Conservation (phyloP, 1,140 invertebrate genomes). For the Maconellicoccus hirsutus region DNA sequence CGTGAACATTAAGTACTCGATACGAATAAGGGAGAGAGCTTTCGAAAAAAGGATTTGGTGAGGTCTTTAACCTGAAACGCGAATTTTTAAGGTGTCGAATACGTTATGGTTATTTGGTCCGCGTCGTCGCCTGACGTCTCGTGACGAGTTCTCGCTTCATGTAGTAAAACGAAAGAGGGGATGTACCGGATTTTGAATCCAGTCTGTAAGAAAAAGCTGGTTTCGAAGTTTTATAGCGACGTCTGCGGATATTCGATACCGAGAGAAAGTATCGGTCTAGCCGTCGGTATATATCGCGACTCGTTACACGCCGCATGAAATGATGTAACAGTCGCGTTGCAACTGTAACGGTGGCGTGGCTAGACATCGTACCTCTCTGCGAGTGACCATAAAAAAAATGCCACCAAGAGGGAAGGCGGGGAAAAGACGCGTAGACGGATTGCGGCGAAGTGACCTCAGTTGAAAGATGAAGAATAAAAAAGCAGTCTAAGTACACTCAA, state of each 20-base stretch:
- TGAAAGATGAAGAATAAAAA: slow-evolving; percentile 23
- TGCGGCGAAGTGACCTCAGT: slow-evolving; percentile 11
- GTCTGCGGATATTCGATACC: background rate
- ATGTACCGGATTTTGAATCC: no score
- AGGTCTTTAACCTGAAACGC: no score
- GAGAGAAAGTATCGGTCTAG: background rate
- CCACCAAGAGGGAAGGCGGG: slow-evolving; percentile 22
- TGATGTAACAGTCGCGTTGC: background rate
- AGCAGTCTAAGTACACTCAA: background rate
- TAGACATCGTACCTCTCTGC: background rate
- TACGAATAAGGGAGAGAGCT: no score
- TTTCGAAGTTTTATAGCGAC: no score
- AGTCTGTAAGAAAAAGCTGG: no score
- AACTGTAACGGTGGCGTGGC: background rate
- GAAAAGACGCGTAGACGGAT: slow-evolving; percentile 23
- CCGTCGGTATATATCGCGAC: background rate
- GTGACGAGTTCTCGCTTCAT: no score
- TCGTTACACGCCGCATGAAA: background rate
- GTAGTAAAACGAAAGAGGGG: no score
- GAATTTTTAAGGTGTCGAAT: no score
- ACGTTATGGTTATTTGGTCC: no score
- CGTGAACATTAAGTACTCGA: no score
- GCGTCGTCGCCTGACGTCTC: no score
- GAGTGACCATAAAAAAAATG: background rate
- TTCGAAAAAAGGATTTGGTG: no score